Evolutionary conservation across 2,888 invertebrate genomes (phyloP).

Genomic region (Synanthedon formicaeformis): DNA sequence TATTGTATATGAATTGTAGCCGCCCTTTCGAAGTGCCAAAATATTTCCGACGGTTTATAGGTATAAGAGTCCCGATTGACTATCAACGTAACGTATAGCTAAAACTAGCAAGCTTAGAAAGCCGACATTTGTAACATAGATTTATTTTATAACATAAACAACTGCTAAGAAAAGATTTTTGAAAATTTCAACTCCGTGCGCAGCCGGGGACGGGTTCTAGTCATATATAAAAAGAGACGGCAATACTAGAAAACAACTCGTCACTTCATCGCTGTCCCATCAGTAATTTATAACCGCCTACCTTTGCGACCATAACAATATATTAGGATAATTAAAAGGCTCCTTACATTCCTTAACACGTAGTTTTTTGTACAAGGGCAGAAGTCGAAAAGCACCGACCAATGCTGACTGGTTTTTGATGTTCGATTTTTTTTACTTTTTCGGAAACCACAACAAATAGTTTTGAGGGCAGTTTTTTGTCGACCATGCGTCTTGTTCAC

Average conservation of each 20-base stretch:
- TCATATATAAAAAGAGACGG: no score
- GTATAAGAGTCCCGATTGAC: no score
- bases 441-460: conserved; percentile 66
- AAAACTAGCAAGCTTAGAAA: no score
- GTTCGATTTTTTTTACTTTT: conserved; percentile 55
- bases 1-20: no score
- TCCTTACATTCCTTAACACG: conserved; percentile 70
- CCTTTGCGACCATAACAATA: conserved; percentile 65
- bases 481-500: conserved; percentile 52
- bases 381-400: conserved; percentile 63
- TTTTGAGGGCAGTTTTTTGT: conserved; percentile 60
- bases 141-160: no score
- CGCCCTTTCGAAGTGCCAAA: no score
- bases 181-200: no score
- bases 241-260: conserved; percentile 4
- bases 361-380: conserved; percentile 62
- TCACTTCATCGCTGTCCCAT: conserved; percentile 40
- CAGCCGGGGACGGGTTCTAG: no score
- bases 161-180: no score
- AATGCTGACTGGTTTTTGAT: conserved; percentile 66
- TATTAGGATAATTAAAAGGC: conserved; percentile 71
- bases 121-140: no score
- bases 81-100: no score
- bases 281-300: conserved; percentile 63
- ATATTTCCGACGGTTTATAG: no score